These are phyloP conservation scores for Cylindroiulus punctatus DNA, from an alignment of 2,888 invertebrate genomes.

Conservation along the genomic window DNA sequence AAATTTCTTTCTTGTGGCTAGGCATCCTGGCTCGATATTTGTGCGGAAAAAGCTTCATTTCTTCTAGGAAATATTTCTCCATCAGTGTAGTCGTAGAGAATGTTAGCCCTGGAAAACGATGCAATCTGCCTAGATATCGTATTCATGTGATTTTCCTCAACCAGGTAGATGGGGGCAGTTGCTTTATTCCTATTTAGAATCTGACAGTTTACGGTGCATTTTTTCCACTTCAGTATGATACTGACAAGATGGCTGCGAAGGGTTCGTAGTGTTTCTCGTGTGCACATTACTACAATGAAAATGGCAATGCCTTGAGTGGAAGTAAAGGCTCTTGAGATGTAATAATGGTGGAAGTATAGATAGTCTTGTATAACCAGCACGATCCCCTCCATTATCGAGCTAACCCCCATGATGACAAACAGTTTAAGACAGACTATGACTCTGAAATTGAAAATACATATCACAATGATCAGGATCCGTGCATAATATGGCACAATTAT, in stretches of 20 bases:
- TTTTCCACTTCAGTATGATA: neutral
- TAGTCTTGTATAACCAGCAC: neutral
- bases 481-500: too few relatives aligned
- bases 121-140: neutral
- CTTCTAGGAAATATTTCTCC: neutral
- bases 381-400: neutral
- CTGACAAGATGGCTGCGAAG: neutral
- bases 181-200: neutral
- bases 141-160: neutral
- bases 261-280: neutral
- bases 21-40: neutral
- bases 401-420: neutral
- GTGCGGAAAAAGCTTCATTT: neutral
- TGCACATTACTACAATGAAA: neutral
- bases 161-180: neutral
- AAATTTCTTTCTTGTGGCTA: too few relatives aligned
- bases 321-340: neutral
- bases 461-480: too few relatives aligned
- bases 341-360: neutral
- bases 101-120: neutral
- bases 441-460: neutral
- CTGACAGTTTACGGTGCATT: neutral
- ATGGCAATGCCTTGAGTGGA: conserved; percentile 8
- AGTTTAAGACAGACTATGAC: neutral
- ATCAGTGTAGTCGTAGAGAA: neutral